A percentile compares a stretch with the other conserved stretches of the same genome.
These are phyloP conservation scores for Empidonax traillii DNA, from an alignment of 2,113 vertebrate species.

Conservation along the genomic window DNA sequence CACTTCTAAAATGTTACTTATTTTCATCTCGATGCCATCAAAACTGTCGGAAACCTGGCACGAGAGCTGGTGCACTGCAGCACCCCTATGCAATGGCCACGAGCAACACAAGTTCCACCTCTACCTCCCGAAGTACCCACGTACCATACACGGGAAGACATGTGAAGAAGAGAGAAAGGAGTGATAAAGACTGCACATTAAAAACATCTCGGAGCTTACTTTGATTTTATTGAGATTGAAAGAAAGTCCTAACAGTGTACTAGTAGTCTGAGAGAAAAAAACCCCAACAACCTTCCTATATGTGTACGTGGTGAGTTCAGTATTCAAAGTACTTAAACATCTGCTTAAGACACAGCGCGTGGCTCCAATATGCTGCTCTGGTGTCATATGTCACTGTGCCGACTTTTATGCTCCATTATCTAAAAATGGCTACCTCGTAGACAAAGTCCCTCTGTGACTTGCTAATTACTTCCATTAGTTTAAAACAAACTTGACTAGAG, in stretches of 20 bases:
- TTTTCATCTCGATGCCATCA: not conserved
- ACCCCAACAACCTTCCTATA: not conserved
- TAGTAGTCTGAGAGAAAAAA: not conserved
- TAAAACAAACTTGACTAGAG: conserved; percentile 68
- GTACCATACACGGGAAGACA: not conserved
- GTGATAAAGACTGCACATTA: not conserved
- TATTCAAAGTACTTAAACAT: conserved; percentile 65
- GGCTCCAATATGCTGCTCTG: conserved; percentile 49
- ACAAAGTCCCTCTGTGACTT: conserved; percentile 42
- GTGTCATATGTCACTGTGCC: conserved; percentile 61
- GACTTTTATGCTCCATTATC: conserved; percentile 73
- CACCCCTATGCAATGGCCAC: not conserved
- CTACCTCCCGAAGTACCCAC: not conserved
- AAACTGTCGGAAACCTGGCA: not conserved
- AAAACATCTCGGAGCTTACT: conserved; percentile 13
- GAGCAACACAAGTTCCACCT: not conserved
- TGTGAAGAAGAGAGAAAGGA: not conserved
- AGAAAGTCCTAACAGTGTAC: conserved; percentile 17
- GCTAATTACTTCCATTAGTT: conserved; percentile 69
- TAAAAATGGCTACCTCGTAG: conserved; percentile 49
- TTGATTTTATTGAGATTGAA: conserved; percentile 42
- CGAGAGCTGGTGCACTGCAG: not conserved
- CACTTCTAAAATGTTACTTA: not conserved
- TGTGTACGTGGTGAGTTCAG: not conserved
- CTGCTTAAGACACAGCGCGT: conserved; percentile 39